Conservation (phyloP, 2,888 invertebrate species). For the Notodonta ziczac region DNA sequence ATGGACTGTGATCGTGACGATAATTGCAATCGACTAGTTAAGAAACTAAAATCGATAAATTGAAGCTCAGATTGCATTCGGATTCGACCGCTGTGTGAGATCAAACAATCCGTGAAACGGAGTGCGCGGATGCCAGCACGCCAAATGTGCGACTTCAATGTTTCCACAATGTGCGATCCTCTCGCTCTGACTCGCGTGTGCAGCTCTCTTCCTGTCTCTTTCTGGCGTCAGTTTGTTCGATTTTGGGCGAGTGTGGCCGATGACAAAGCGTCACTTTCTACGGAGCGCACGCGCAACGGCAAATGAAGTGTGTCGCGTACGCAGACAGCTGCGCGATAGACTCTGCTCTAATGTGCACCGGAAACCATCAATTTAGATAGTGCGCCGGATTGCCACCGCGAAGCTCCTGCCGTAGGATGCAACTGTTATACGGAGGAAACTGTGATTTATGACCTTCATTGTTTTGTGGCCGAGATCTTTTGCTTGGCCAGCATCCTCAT, state of each 20-base stretch:
- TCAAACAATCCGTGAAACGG: slow-evolving; percentile 54
- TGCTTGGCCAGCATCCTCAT: slow-evolving; percentile 61
- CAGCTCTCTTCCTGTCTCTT: slow-evolving; percentile 42
- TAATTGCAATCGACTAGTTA: slow-evolving; percentile 33
- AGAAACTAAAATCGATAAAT: slow-evolving; percentile 39
- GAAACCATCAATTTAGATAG: slow-evolving; percentile 84
- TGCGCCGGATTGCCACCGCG: slow-evolving; percentile 78
- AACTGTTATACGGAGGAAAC: slow-evolving; percentile 78
- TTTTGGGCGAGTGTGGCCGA: slow-evolving; percentile 69
- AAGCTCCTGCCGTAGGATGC: slow-evolving; percentile 77
- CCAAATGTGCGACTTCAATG: slow-evolving; percentile 51
- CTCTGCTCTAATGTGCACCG: slow-evolving; percentile 76
- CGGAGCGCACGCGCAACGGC: slow-evolving; percentile 74
- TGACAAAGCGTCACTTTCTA: slow-evolving; percentile 81
- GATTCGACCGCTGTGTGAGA: slow-evolving; percentile 54
- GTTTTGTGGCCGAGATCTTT: slow-evolving; percentile 73
- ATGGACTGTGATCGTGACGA: slow-evolving; percentile 43
- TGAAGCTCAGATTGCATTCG: slow-evolving; percentile 29
- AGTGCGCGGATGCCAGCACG: slow-evolving; percentile 51
- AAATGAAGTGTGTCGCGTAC: slow-evolving; percentile 82
- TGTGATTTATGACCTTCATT: slow-evolving; percentile 81
- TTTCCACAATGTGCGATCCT: slow-evolving; percentile 42
- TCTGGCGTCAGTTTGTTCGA: slow-evolving; percentile 60
- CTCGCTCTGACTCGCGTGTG: slow-evolving; percentile 40
- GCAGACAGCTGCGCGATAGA: slow-evolving; percentile 78